Evolutionary conservation across 1,140 invertebrate species (phyloP).

Genomic region (Meteorus sp.): DNA sequence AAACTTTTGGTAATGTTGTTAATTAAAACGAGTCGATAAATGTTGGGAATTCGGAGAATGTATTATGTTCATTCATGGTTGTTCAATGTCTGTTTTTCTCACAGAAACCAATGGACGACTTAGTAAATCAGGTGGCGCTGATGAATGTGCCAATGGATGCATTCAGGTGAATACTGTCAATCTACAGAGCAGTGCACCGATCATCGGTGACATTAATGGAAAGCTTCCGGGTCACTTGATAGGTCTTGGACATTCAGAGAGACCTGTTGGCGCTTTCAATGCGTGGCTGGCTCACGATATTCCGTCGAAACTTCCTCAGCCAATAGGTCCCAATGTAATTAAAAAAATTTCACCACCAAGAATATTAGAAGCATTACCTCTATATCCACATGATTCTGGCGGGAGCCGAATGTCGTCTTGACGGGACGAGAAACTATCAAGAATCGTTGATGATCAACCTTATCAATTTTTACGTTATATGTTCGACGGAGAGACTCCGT

Average conservation of each 20-base stretch:
- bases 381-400: constrained; percentile 9
- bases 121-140: constrained; percentile 52
- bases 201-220: constrained; percentile 24
- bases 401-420: neutral
- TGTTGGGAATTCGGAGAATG: neutral
- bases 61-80: too few species aligned
- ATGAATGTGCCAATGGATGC: constrained; percentile 37
- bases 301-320: neutral
- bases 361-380: constrained; percentile 51
- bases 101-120: constrained; percentile 42
- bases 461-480: neutral
- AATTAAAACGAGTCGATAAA: neutral
- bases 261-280: constrained; percentile 28
- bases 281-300: constrained; percentile 33
- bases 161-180: constrained; percentile 45
- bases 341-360: constrained; percentile 38
- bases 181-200: constrained; percentile 42
- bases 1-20: constrained; percentile 47
- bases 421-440: neutral
- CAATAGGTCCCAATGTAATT: neutral
- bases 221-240: constrained; percentile 20
- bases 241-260: constrained; percentile 23
- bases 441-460: neutral
- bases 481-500: too few species aligned
- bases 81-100: too few species aligned